phyloP scores from a whole-genome alignment of 2,797 vertebrate genomes.

The Poecilia gillii region DNA sequence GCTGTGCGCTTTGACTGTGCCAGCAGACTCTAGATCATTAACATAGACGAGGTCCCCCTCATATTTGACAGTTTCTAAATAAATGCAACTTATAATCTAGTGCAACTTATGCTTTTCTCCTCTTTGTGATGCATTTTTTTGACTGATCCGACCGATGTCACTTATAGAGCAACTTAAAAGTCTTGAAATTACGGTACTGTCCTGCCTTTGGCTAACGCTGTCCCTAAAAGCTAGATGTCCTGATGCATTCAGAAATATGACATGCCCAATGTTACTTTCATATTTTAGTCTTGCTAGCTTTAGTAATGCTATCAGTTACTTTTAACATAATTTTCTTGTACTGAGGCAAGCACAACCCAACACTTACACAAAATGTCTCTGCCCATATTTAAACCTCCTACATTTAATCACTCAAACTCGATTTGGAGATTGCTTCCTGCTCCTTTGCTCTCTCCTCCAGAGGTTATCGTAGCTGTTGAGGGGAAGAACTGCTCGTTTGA shows the following conservation, averaged over 20 bases:
- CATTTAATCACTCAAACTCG: conserved; percentile 56
- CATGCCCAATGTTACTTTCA: neutral
- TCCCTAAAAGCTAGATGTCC: conserved; percentile 22
- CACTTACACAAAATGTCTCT: conserved; percentile 42
- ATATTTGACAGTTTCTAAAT: too few relatives aligned
- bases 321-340: conserved; percentile 19
- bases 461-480: conserved; percentile 59
- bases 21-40: too few relatives aligned
- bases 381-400: conserved; percentile 28
- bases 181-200: neutral
- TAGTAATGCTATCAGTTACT: conserved; percentile 33
- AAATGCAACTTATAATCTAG: too few relatives aligned
- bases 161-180: too few relatives aligned
- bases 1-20: too few relatives aligned
- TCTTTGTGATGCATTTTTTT: too few relatives aligned
- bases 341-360: conserved; percentile 36
- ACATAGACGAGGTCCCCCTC: too few relatives aligned
- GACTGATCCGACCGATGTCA: too few relatives aligned
- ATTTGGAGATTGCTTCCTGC: conserved; percentile 16
- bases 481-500: conserved; percentile 54
- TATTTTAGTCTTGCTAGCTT: neutral
- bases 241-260: neutral
- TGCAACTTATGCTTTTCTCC: too few relatives aligned
- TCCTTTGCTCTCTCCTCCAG: conserved; percentile 28
- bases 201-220: conserved; percentile 5